Evolutionary conservation across 1,140 invertebrate species (phyloP).

Genomic region (Lordiphosa mommai): DNA sequence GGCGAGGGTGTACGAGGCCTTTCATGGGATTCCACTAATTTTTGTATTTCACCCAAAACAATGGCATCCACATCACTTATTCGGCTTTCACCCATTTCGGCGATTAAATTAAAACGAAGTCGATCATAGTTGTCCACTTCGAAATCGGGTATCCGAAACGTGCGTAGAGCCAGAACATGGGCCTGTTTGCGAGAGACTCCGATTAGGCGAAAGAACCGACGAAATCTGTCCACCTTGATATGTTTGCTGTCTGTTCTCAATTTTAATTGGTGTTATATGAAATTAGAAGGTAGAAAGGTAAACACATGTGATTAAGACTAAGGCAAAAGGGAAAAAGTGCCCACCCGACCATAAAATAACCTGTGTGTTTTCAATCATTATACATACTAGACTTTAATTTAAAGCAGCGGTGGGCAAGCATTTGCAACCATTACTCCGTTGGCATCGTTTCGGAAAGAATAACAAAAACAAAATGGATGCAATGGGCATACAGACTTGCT

Average conservation of each 20-base stretch:
- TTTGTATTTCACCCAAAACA: conserved; percentile 21
- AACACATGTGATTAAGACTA: conserved; percentile 14
- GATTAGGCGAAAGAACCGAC: conserved; percentile 30
- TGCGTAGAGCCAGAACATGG: conserved; percentile 20
- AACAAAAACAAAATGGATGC: no score
- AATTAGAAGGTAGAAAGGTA: conserved; percentile 24
- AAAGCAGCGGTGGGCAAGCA: no score
- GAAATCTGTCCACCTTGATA: conserved; percentile 27
- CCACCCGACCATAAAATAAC: no score
- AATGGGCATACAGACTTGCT: no score
- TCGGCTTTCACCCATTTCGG: conserved; percentile 32
- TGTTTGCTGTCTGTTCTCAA: not conserved
- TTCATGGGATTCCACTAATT: conserved; percentile 8
- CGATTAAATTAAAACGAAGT: conserved; percentile 20
- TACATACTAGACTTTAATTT: no score
- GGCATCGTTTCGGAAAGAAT: no score
- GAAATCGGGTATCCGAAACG: conserved; percentile 28
- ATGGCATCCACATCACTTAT: conserved; percentile 23
- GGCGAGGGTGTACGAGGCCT: conserved; percentile 30
- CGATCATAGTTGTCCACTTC: conserved; percentile 33
- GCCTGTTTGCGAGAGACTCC: conserved; percentile 33
- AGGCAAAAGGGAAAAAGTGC: not conserved
- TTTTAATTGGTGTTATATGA: conserved; percentile 34
- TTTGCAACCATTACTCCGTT: no score
- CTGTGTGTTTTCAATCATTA: no score